A percentile compares a stretch with the other conserved stretches of the same genome.
Evolutionary conservation across 2,113 vertebrate species (phyloP).

Genomic region (Burhinus oedicnemus): DNA sequence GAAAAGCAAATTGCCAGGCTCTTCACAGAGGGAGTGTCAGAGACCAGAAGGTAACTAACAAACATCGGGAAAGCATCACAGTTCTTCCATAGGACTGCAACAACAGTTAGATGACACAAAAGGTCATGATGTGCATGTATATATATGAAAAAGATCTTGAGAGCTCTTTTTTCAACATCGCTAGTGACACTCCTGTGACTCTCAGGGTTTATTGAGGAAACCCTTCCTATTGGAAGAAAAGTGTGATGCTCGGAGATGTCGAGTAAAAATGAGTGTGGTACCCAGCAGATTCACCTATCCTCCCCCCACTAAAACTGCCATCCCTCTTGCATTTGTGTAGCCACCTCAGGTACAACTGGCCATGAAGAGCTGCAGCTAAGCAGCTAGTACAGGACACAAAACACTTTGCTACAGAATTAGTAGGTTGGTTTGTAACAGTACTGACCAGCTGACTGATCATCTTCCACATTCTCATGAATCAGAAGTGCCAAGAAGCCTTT

Average conservation of each 20-base stretch:
- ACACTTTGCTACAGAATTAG: background rate
- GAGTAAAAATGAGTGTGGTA: background rate
- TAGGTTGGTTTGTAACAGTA: background rate
- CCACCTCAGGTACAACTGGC: background rate
- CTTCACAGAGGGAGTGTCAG: background rate
- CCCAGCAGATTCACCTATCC: background rate
- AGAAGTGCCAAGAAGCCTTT: background rate
- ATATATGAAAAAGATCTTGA: background rate
- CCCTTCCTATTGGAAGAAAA: background rate
- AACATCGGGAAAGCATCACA: rapidly evolving
- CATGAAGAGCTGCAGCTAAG: background rate
- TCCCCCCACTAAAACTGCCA: background rate
- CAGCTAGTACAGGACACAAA: background rate
- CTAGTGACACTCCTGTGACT: background rate
- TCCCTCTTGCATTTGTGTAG: background rate
- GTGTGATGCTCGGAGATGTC: background rate
- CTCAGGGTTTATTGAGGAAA: background rate
- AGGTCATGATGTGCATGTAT: background rate
- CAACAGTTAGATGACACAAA: background rate
- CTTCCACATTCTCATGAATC: background rate
- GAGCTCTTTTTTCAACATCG: background rate
- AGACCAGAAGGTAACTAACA: background rate
- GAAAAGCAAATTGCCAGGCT: background rate
- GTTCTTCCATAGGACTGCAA: background rate
- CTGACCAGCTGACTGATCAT: background rate